These are phyloP conservation scores for Glaucidium brasilianum DNA, from an alignment of 2,113 vertebrate species.

Conservation along the genomic window DNA sequence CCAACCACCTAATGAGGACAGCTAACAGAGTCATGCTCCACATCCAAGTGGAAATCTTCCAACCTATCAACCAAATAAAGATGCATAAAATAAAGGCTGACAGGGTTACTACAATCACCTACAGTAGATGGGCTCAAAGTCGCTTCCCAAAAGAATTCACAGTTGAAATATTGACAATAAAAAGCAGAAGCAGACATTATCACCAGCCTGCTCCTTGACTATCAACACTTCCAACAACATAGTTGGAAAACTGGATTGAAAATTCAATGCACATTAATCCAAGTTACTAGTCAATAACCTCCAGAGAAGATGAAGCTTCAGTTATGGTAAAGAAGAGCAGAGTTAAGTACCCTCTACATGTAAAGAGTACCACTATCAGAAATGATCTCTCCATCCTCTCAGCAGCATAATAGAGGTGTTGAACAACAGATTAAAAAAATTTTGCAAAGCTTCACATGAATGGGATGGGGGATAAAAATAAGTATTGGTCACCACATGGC, in stretches of 20 bases:
- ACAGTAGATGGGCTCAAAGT: not conserved
- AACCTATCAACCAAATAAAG: not conserved
- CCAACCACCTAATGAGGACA: not conserved
- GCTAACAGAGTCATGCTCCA: not conserved
- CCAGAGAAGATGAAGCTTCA: not conserved
- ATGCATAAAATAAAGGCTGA: not conserved
- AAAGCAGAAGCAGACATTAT: not conserved
- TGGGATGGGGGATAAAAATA: not conserved
- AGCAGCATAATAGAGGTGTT: not conserved
- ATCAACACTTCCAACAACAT: not conserved
- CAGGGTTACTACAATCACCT: accelerated
- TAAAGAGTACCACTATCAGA: not conserved
- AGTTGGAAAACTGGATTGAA: not conserved
- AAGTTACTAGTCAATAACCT: not conserved
- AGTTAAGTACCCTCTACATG: not conserved
- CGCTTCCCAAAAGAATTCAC: not conserved
- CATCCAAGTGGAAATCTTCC: not conserved
- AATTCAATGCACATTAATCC: not conserved
- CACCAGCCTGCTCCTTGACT: not conserved
- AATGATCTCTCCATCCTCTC: not conserved
- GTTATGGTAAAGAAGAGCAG: not conserved
- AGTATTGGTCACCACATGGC: not conserved
- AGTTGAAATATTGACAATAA: not conserved
- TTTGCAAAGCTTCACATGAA: not conserved
- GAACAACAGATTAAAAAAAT: not conserved